These are phyloP conservation scores for Toxotes chatareus DNA, from an alignment of 2,113 vertebrate genomes.

Conservation along the genomic window DNA sequence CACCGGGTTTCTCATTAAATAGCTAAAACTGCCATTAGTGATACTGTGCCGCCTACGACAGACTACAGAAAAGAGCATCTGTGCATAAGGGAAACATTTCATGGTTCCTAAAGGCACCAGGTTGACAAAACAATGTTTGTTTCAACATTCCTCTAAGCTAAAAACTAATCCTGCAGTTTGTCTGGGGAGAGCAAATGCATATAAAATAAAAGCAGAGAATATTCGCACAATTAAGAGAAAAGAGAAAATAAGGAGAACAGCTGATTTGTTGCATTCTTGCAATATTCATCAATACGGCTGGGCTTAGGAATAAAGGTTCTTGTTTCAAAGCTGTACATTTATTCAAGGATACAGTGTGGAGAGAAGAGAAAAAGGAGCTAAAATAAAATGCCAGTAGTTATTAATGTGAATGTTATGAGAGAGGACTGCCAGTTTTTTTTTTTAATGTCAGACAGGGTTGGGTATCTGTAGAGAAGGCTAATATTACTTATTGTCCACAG, in stretches of 20 bases:
- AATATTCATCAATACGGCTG: constrained; percentile 59
- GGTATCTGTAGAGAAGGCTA: background rate
- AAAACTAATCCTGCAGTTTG: background rate
- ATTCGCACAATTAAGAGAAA: constrained; percentile 31
- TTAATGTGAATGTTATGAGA: constrained; percentile 49
- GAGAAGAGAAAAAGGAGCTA: background rate
- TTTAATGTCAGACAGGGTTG: constrained; percentile 25
- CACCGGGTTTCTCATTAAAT: constrained; percentile 21
- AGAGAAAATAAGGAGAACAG: constrained; percentile 24
- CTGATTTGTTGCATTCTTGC: constrained; percentile 52
- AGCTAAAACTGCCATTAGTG: constrained; percentile 22
- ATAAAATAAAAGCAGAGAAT: constrained; percentile 18
- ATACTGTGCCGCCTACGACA: constrained; percentile 3
- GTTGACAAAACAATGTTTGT: background rate
- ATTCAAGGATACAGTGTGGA: constrained; percentile 27
- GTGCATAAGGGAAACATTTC: background rate
- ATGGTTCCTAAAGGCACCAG: background rate
- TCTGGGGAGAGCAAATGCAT: background rate
- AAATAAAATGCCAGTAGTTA: constrained; percentile 46
- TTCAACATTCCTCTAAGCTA: constrained; percentile 26
- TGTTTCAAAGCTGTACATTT: constrained; percentile 39
- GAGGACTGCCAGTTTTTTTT: constrained; percentile 36
- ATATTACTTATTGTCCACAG: constrained; percentile 29
- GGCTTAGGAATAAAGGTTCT: constrained; percentile 26
- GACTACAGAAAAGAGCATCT: constrained; percentile 3